Conservation (phyloP, 2,888 invertebrate species). For the Amphipyra berbera region DNA sequence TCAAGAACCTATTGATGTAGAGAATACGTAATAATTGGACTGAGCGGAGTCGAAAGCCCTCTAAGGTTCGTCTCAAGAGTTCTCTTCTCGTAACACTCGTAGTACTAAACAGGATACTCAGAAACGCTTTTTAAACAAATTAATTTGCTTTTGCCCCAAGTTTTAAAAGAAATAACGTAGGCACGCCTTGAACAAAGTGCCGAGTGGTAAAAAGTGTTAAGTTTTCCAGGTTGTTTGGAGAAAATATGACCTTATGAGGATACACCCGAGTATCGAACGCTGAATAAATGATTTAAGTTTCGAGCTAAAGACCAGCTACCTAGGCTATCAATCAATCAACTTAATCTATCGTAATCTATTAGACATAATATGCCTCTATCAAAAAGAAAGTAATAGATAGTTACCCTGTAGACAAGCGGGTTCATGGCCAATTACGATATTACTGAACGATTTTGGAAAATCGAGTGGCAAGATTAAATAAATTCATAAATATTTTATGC, state of each 20-base stretch:
- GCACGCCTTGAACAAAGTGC: no score
- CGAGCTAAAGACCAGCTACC: no score
- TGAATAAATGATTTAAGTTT: not conserved
- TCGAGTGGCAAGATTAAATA: no score
- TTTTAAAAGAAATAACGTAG: not conserved
- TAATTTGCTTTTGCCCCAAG: not conserved
- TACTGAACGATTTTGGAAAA: not conserved
- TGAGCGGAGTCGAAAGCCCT: conserved; percentile 4
- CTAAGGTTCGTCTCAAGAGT: conserved; percentile 12
- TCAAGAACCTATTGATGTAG: conserved; percentile 16
- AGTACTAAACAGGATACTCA: not conserved
- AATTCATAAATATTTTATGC: no score
- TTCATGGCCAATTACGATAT: no score
- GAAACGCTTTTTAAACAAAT: conserved; percentile 7
- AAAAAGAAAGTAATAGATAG: no score
- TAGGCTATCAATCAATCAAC: no score
- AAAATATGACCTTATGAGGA: not conserved
- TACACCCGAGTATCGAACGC: no score
- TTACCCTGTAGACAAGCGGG: no score
- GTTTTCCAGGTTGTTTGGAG: not conserved
- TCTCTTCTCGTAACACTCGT: conserved; percentile 8
- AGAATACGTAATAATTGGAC: conserved; percentile 39
- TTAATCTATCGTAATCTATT: no score
- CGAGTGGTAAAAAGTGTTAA: no score
- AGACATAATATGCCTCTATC: no score